These are phyloP conservation scores for Styela clava DNA, from an alignment of 23 tunicate species.

Conservation along the genomic window DNA sequence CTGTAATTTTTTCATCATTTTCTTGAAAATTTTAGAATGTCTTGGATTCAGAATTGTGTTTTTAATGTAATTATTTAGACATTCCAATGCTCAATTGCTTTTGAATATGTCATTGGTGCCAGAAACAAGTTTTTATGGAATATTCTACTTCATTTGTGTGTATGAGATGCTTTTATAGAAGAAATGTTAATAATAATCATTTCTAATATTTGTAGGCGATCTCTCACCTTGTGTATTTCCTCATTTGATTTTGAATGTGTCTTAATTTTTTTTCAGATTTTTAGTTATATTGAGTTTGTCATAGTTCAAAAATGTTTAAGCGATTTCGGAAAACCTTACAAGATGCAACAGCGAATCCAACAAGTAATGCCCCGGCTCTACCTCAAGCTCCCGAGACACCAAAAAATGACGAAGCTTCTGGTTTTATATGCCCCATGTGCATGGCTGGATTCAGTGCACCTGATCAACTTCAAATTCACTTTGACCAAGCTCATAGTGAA, in stretches of 20 bases:
- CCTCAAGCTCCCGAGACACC: neutral
- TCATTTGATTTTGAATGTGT: neutral
- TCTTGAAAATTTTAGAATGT: no score
- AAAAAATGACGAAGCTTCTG: constrained; percentile 34
- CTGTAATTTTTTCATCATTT: no score
- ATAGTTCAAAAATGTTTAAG: constrained; percentile 16
- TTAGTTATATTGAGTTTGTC: neutral
- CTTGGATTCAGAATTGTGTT: no score
- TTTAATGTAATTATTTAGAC: no score
- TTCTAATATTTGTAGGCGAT: neutral
- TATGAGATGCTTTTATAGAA: no score
- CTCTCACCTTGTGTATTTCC: neutral
- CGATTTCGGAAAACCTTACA: constrained; percentile 23
- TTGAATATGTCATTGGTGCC: no score
- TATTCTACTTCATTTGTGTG: neutral
- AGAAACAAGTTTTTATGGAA: neutral
- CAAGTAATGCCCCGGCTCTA: neutral
- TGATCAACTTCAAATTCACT: constrained; percentile 61
- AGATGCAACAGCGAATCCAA: constrained; percentile 12
- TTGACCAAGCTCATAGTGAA: constrained; percentile 48
- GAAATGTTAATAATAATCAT: no score
- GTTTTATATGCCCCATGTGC: constrained; percentile 94
- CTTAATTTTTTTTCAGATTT: neutral
- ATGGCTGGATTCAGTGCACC: constrained; percentile 53
- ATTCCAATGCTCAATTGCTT: no score